Evolutionary conservation across 2,888 invertebrate species (phyloP), one percentile per base, ranked within the genome.

Genomic region (Choristoneura rosaceana): DNA sequence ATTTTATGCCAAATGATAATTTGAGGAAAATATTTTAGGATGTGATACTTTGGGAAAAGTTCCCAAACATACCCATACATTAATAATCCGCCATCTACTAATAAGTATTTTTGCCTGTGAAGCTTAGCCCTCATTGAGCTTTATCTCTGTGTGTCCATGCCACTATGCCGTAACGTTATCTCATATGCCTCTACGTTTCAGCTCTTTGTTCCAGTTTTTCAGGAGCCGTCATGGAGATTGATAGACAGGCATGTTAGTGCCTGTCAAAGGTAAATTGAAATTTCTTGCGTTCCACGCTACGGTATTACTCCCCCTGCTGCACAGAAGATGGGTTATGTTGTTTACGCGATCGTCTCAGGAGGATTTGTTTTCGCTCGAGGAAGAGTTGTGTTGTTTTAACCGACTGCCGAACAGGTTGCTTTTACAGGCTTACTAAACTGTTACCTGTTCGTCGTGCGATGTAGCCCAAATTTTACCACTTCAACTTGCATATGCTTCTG

Each of bases 211-310:
- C 17, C 61, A 9, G 45, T 62, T 62, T 61, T 58, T 9, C 50
- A 61, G 38, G n/a, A 34, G n/a, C 60, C 55, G 61, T 66, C 61
- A 55, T 50, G 52, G 65, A 47, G 66, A 62, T 47, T 45, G 45
- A 71, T 62, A n/a, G 66, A 45, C 52, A 66, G 61, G 50, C 59
- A 50, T 47, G 45, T 55, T 71, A 71, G 62, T 67, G 66, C 34
- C 66, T 71, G 70, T 67, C 66, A 67, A 55, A 61, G 34, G 71
- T 34, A 62, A 71, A 71, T 71, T 71, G 66, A 67, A 67, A 66
- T 71, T 71, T 61, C 66, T 71, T 67, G 10, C 71, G 55, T 55
- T 17, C 15, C 45, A 9, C n/a, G 52, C 17, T n/a, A 41, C 17
- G 41, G 25, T 41, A 61, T 41, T 43, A 41, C n/a, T 17, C 14